phyloP scores from a whole-genome alignment of 2,797 vertebrate genomes.

The Rhynchonycteris naso region DNA sequence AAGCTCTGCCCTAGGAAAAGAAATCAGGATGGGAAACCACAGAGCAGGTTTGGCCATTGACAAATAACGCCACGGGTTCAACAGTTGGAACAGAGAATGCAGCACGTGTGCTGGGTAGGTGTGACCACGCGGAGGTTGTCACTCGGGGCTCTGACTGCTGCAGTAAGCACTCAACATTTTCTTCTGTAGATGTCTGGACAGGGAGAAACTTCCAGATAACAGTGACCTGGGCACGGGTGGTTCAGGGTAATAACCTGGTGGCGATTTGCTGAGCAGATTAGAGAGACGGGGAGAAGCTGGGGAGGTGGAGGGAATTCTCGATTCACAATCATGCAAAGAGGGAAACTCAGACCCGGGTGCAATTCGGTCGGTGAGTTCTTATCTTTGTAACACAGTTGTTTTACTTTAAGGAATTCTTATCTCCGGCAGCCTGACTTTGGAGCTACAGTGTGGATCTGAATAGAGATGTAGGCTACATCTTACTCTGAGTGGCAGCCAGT shows the following conservation, averaged over 20 bases:
- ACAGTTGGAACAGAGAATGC: background rate
- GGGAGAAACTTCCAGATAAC: background rate
- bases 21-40: background rate
- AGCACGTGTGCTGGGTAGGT: rapidly evolving
- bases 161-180: background rate
- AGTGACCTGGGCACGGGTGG: background rate
- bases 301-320: background rate
- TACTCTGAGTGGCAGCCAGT: conserved; percentile 21
- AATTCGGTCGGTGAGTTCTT: conserved; percentile 57
- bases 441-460: conserved; percentile 3
- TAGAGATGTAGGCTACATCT: conserved; percentile 33
- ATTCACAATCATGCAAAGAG: background rate
- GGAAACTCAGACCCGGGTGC: conserved; percentile 41
- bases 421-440: conserved; percentile 65
- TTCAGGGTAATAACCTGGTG: background rate
- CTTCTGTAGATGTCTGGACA: background rate
- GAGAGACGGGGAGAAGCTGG: background rate
- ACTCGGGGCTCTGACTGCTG: background rate
- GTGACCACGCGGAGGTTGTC: background rate
- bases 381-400: conserved; percentile 70
- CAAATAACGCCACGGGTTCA: background rate
- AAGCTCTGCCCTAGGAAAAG: background rate
- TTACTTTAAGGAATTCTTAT: conserved; percentile 72
- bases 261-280: background rate
- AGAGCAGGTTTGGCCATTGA: background rate